phyloP scores from a whole-genome alignment of 1,140 invertebrate species.

The Antheraea mylitta region DNA sequence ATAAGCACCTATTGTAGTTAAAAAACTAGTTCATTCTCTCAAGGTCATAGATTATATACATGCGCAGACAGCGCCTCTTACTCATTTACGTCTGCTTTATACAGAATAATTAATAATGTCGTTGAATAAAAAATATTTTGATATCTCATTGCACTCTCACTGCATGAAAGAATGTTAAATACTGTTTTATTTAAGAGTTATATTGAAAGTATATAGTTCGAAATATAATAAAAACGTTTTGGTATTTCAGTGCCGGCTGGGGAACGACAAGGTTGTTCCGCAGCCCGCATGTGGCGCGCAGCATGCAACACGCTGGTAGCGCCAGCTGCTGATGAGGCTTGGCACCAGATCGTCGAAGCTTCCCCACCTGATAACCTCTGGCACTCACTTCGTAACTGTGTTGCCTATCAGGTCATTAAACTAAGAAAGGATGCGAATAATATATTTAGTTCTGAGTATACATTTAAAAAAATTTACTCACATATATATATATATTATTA shows the following conservation, averaged over 20 bases:
- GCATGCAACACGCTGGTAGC: slow-evolving; percentile 52
- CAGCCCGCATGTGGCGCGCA: slow-evolving; percentile 59
- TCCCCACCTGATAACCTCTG: slow-evolving; percentile 53
- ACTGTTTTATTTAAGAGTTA: too few relatives aligned
- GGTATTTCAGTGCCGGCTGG: slow-evolving; percentile 32
- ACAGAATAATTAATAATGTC: too few relatives aligned
- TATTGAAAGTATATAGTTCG: too few relatives aligned
- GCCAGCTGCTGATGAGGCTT: slow-evolving; percentile 50
- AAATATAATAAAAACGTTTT: too few relatives aligned
- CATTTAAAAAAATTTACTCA: too few relatives aligned
- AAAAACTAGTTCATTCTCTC: not conserved
- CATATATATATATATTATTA: too few relatives aligned
- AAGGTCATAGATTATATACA: slow-evolving; percentile 3
- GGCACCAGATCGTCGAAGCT: slow-evolving; percentile 49
- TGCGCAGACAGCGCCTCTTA: not conserved
- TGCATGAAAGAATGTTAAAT: too few relatives aligned
- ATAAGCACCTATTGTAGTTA: not conserved
- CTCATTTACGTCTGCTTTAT: too few relatives aligned
- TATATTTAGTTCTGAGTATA: not conserved
- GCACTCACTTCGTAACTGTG: slow-evolving; percentile 63
- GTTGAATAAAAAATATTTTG: too few relatives aligned
- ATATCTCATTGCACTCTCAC: too few relatives aligned
- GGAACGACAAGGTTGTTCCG: slow-evolving; percentile 56
- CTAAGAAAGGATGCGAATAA: not conserved
- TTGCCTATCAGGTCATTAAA: slow-evolving; percentile 55